phyloP scores from a whole-genome alignment of 2,888 invertebrate genomes.

The Emesis furor region DNA sequence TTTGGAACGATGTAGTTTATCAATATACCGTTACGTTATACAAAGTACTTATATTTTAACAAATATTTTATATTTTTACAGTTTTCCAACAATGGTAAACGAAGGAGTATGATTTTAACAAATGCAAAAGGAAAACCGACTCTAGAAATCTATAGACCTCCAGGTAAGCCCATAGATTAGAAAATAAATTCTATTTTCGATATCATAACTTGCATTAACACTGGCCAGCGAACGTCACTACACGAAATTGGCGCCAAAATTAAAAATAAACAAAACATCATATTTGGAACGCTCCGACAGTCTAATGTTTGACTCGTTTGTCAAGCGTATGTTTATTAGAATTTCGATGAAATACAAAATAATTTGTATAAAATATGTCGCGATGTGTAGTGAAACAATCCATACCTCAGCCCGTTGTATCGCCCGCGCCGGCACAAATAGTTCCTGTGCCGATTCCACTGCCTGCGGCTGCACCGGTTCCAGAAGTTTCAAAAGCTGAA shows the following conservation, averaged over 20 bases:
- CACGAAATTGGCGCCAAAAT: constrained; percentile 89
- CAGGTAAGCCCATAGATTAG: constrained; percentile 92
- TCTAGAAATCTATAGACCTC: constrained; percentile 97
- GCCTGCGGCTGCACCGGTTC: constrained; percentile 41
- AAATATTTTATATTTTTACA: constrained; percentile 77
- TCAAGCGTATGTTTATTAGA: constrained; percentile 78
- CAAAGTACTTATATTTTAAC: no score
- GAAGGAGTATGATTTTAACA: constrained; percentile 95
- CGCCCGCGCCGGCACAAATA: constrained; percentile 73
- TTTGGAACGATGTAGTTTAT: no score
- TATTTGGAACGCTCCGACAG: constrained; percentile 89
- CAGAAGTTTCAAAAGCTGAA: constrained; percentile 47
- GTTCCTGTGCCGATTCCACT: constrained; percentile 60
- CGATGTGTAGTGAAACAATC: constrained; percentile 89
- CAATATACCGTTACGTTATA: no score
- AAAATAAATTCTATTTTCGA: constrained; percentile 4
- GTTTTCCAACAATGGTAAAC: constrained; percentile 94
- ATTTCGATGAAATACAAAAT: constrained; percentile 72
- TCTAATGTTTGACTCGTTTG: constrained; percentile 86
- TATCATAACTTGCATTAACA: constrained; percentile 63
- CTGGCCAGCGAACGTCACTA: constrained; percentile 83
- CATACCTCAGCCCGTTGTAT: constrained; percentile 82
- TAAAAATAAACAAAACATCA: constrained; percentile 91
- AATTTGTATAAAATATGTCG: constrained; percentile 82
- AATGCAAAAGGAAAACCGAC: constrained; percentile 95